phyloP scores from a whole-genome alignment of 2,113 vertebrate genomes.

The Odocoileus virginianus region DNA sequence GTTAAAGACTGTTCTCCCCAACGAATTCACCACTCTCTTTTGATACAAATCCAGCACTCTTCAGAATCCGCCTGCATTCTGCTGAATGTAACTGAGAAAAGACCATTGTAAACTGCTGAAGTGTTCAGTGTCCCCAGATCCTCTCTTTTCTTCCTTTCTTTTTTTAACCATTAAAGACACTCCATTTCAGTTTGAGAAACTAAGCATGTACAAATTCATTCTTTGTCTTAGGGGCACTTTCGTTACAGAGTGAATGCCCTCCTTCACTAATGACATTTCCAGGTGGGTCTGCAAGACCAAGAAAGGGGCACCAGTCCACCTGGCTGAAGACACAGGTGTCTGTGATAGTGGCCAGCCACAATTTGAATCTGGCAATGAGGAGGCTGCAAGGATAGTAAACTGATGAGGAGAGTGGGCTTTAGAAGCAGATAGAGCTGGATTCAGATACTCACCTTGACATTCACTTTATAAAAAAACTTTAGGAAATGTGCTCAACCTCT shows the following conservation, averaged over 20 bases:
- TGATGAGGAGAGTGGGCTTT: not conserved
- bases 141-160: slow-evolving; percentile 1
- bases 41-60: slow-evolving; percentile 5
- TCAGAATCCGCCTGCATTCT: slow-evolving; percentile 2
- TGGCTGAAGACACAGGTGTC: not conserved
- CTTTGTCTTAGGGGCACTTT: slow-evolving; percentile 48
- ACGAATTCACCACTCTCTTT: slow-evolving; percentile 41
- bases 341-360: not conserved
- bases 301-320: not conserved
- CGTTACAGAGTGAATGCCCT: not conserved
- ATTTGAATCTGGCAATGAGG: not conserved
- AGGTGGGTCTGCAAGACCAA: not conserved
- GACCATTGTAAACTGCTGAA: slow-evolving; percentile 41
- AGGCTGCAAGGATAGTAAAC: not conserved
- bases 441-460: not conserved
- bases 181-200: slow-evolving; percentile 58
- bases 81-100: slow-evolving; percentile 45
- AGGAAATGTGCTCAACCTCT: not conserved
- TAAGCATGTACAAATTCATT: slow-evolving; percentile 51
- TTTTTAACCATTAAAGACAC: slow-evolving; percentile 52
- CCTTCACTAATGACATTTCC: not conserved
- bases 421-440: not conserved
- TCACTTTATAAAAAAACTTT: not conserved
- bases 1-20: slow-evolving; percentile 42
- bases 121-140: slow-evolving; percentile 36